Evolutionary conservation across 2,113 vertebrate species (phyloP).

Genomic region (Trogon melanurus): DNA sequence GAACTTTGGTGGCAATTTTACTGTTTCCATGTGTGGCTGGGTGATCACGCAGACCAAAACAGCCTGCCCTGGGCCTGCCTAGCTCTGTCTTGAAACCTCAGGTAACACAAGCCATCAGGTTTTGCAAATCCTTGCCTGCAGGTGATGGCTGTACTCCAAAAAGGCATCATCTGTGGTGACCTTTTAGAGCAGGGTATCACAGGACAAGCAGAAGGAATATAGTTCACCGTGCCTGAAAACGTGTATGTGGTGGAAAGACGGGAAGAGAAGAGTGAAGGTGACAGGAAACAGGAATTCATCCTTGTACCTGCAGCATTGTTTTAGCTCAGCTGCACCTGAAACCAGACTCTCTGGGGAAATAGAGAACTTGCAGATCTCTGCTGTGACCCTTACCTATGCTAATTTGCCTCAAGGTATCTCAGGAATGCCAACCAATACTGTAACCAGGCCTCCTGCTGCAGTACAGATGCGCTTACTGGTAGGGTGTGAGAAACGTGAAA

Average conservation of each 20-base stretch:
- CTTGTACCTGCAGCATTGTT: neutral
- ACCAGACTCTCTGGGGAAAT: neutral
- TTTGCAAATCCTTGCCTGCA: neutral
- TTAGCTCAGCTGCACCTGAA: neutral
- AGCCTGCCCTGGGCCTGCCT: neutral
- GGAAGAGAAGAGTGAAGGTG: neutral
- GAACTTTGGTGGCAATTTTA: neutral
- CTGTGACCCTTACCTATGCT: neutral
- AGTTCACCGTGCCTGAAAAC: neutral
- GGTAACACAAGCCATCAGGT: fast-evolving
- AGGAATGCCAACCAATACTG: neutral
- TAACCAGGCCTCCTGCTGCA: neutral
- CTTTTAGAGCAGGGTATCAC: neutral
- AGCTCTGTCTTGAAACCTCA: neutral
- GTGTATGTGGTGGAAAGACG: neutral
- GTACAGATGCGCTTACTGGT: neutral
- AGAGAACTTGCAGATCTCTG: neutral
- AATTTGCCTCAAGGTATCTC: neutral
- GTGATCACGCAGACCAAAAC: neutral
- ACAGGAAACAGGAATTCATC: neutral
- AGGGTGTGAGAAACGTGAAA: fast-evolving
- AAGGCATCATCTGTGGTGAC: neutral
- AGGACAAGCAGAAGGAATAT: neutral
- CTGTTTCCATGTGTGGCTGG: neutral
- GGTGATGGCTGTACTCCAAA: neutral